Base-by-base conservation (phyloP, 2,888 invertebrate genomes). In the Aelia acuminata region DNA sequence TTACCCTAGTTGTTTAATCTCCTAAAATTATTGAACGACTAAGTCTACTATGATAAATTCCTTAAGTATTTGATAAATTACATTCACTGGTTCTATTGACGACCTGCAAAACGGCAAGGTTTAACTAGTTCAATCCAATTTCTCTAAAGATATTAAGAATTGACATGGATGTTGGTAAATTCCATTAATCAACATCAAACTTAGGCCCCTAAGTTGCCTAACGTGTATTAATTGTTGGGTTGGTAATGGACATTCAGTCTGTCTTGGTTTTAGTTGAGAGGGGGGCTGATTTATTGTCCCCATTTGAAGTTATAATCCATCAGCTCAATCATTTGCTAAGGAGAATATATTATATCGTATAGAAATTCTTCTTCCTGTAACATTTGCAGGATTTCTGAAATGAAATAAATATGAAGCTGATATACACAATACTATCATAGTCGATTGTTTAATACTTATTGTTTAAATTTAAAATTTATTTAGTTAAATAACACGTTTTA, bases 131-230 rank as follows among this genome's bases (percentile, higher is more conserved):
- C 15, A 31, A 63, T 63, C 63, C 63, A 63, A 63, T n/a, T n/a
- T n/a, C 63, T 35, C 31, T 5, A 7, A 35, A 70, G 35, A 70
- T 70, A 31, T 70, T 70, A 70, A 70, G 63, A 70, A 70, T 70
- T 35, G 63, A 70, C 63, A 70, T 20, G 35, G 20, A 70, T 70
- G 31, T 70, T 70, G 35, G 63, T 35, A 20, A 70, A 35, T 70
- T 70, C 63, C 63, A 70, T 70, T 18, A 70, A 70, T 70, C 63
- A 70, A 70, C 63, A 70, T 35, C 63, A 70, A 70, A 70, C 31
- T 70, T 70, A 35, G 31, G n/a, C n/a, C 31, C 31, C 31, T 70
- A 70, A 70, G 31, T 70, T 70, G 63, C 31, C 63, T 70, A 70
- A 70, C 63, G 63, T 70, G 63, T 70, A 70, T 70, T 70, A 70